Base-by-base conservation (phyloP, 2,113 vertebrate species). In the Pionites leucogaster region DNA sequence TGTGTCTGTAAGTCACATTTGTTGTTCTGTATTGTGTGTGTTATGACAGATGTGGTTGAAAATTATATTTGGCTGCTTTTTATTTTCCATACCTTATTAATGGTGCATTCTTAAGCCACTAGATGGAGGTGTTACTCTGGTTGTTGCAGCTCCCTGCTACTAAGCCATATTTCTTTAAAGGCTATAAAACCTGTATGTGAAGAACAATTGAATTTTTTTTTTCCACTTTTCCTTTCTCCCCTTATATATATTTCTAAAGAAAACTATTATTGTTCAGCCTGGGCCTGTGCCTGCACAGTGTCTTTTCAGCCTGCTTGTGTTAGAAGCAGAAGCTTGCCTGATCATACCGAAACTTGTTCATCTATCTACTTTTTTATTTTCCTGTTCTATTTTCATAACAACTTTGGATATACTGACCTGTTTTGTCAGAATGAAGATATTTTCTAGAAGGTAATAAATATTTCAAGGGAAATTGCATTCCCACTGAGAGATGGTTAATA, bases 101-200 rank as follows among this genome's bases (percentile, higher is more conserved):
- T 3, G 0, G 1, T 63, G 33, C 3, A 1, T 67, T 84, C 28
- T 33, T 33, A 60, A 67, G 11, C 96, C 97, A 95, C 95, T 93
- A 97, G 97, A 75, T 96, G 97, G 96, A 60, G 93, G 28, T 95
- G 76, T 93, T 94, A 39, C 53, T 82, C 95, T 79, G 35, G 10
- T 39, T 72, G 50, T 83, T 83, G 71, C 27, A n/a, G 46, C n/a
- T 68, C 9, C 13, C 69, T 68, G 19, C 39, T 65, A 31, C 41
- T 35, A 14, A 86, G 33, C 22, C 1, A 0, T 31, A 22, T 41
- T 87, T 59, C 28, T 84, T 35, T 52, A 46, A 71, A 25, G 6
- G 7, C 10, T 82, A 14, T 70, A 24, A 64, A 68, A 41, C 7
- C 42, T 83, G 0, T 35, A 16, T 3, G 2, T 42, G 53, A 80